Conservation (phyloP, 2,113 vertebrate species). For the Petrocephalus microphthalmus region DNA sequence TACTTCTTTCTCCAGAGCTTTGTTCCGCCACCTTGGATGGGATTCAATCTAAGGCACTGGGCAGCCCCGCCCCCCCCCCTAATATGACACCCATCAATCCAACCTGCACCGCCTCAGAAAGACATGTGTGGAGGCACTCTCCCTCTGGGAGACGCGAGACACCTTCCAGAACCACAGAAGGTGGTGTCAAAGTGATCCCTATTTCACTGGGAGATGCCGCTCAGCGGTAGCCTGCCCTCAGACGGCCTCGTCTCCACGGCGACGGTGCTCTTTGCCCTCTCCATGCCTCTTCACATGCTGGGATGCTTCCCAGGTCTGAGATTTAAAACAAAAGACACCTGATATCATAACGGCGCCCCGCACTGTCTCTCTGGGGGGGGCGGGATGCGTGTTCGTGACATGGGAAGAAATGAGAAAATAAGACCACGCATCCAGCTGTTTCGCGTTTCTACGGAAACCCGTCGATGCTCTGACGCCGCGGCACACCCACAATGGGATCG, state of each 20-base stretch:
- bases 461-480: not conserved
- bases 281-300: not conserved
- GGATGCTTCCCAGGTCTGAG: not conserved
- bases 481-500: not conserved
- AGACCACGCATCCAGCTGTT: not conserved
- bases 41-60: not conserved
- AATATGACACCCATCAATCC: not conserved
- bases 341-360: not conserved
- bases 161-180: not conserved
- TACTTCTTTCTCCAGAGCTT: not conserved
- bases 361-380: not conserved
- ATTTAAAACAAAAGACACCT: not conserved
- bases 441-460: not conserved
- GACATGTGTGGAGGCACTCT: not conserved
- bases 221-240: not conserved
- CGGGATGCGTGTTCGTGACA: not conserved
- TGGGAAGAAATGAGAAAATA: not conserved
- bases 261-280: not conserved
- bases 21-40: not conserved
- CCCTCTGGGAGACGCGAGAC: not conserved
- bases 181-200: not conserved
- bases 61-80: too few species aligned
- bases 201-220: not conserved
- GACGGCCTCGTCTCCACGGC: not conserved
- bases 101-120: not conserved